Percentiles rank a stretch among this genome's conserved stretches.
These are phyloP conservation scores for Cheilosia grossa DNA, from an alignment of 2,888 invertebrate genomes.

Conservation along the genomic window DNA sequence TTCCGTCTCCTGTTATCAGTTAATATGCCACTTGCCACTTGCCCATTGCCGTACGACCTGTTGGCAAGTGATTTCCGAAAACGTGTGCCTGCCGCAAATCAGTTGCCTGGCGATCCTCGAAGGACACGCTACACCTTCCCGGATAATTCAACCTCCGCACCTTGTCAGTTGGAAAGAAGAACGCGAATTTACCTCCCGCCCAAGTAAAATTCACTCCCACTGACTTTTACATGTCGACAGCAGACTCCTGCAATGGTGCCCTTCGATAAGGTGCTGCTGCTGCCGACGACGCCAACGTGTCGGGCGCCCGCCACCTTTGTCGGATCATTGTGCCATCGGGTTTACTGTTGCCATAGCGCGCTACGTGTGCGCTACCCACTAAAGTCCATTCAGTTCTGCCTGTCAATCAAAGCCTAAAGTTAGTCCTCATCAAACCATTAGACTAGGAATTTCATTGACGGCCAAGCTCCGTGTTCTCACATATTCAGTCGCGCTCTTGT, in stretches of 20 bases:
- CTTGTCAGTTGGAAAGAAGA: constrained; percentile 17
- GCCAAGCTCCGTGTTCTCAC: too few species aligned
- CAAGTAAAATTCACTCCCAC: neutral
- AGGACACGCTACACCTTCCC: constrained; percentile 53
- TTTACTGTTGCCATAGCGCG: neutral
- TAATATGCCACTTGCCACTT: neutral
- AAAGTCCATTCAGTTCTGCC: constrained; percentile 25
- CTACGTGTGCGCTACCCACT: constrained; percentile 8
- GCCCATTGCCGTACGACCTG: constrained; percentile 49
- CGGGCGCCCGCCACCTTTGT: constrained; percentile 3
- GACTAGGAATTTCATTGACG: constrained; percentile 4
- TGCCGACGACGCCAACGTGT: constrained; percentile 10
- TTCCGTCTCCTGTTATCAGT: constrained; percentile 58
- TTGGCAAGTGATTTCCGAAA: constrained; percentile 59
- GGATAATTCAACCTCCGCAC: constrained; percentile 6
- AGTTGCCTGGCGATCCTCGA: constrained; percentile 62
- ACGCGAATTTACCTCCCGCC: constrained; percentile 1
- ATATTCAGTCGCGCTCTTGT: too few species aligned
- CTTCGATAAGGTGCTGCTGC: constrained; percentile 1
- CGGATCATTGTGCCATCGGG: constrained; percentile 24
- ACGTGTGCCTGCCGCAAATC: constrained; percentile 48
- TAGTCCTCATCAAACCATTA: constrained; percentile 18
- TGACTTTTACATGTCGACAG: neutral
- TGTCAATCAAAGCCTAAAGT: constrained; percentile 42
- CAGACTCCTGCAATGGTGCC: constrained; percentile 14